Conservation (phyloP, 2,113 vertebrate species). For the Gopherus evgoodei region DNA sequence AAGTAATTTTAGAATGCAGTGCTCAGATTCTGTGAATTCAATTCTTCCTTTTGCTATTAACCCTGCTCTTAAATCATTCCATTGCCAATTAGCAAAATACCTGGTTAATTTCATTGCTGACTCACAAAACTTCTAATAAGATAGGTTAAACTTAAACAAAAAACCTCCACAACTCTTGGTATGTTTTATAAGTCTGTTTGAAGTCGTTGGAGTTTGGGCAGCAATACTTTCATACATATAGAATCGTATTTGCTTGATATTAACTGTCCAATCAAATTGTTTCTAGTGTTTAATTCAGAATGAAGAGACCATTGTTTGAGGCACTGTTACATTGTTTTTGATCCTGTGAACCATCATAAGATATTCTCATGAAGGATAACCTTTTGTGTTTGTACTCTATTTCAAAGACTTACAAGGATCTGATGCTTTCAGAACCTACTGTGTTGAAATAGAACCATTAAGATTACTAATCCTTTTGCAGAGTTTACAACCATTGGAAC, state of each 20-base stretch:
- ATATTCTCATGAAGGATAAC: not conserved
- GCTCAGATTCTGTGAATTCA: not conserved
- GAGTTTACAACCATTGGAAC: not conserved
- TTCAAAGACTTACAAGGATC: not conserved
- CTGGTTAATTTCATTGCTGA: not conserved
- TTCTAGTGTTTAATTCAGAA: not conserved
- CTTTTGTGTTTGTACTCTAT: not conserved
- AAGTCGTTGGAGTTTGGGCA: not conserved
- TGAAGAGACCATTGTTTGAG: not conserved
- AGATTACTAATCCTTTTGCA: not conserved
- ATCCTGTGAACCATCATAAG: not conserved
- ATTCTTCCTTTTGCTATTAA: not conserved
- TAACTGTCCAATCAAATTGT: not conserved
- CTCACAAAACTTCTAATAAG: not conserved
- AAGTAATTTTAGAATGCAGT: not conserved
- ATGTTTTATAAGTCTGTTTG: not conserved
- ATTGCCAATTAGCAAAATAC: not conserved
- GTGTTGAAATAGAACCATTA: not conserved
- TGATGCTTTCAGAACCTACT: not conserved
- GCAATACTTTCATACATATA: not conserved
- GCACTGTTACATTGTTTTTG: not conserved
- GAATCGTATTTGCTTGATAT: not conserved
- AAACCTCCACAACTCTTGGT: no score
- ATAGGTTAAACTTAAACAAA: not conserved
- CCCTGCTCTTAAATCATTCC: not conserved